Percentiles rank a stretch among this genome's conserved stretches.
Conservation (phyloP, 2,113 vertebrate genomes). For the Emydura subglobosa region DNA sequence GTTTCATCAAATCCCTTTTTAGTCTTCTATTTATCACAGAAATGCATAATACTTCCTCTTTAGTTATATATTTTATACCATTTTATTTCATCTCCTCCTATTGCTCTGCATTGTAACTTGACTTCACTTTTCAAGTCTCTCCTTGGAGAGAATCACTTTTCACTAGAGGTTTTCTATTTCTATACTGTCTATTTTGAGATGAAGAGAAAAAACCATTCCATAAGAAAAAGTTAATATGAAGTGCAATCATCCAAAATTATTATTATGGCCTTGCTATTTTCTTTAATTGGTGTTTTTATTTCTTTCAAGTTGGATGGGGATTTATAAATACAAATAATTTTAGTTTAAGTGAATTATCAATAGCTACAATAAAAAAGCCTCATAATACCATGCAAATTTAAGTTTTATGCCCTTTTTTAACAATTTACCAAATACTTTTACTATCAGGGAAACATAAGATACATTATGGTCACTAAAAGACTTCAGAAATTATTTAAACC, state of each 20-base stretch:
- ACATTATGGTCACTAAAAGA: background rate
- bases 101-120: background rate
- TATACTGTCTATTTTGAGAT: background rate
- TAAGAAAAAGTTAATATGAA: background rate
- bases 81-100: background rate
- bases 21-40: background rate
- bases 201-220: background rate
- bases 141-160: background rate
- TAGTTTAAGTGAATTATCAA: background rate
- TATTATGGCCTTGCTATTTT: background rate
- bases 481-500: background rate
- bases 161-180: background rate
- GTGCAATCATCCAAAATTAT: background rate
- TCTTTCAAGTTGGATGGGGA: background rate
- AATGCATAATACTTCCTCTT: background rate
- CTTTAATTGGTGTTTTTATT: background rate
- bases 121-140: background rate
- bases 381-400: background rate
- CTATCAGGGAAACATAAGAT: background rate
- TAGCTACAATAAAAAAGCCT: background rate
- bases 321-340: background rate
- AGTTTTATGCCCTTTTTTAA: background rate
- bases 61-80: background rate
- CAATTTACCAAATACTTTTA: background rate
- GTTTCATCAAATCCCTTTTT: background rate